phyloP scores from a whole-genome alignment of 2,797 vertebrate genomes.

The Ceryle rudis region DNA sequence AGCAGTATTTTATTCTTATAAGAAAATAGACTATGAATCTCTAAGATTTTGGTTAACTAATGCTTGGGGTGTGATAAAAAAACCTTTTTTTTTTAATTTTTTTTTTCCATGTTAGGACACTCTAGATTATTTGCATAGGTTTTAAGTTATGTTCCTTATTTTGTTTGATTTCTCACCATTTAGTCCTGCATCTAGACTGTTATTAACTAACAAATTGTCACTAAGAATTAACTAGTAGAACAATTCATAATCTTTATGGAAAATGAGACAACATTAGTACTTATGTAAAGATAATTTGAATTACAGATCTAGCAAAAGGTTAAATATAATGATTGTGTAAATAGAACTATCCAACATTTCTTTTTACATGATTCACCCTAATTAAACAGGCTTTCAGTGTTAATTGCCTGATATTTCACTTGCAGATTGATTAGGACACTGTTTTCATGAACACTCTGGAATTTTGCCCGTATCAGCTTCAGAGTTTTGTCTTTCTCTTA shows the following conservation, averaged over 20 bases:
- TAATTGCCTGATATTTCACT: constrained; percentile 36
- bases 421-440: background rate
- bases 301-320: background rate
- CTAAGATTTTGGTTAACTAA: background rate
- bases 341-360: background rate
- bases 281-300: background rate
- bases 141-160: background rate
- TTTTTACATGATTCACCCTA: background rate
- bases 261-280: background rate
- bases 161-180: background rate
- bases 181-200: background rate
- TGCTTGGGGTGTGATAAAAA: background rate
- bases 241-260: background rate
- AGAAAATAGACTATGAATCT: background rate
- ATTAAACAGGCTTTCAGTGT: constrained; percentile 20
- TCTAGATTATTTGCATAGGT: background rate
- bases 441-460: background rate
- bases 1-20: background rate
- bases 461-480: background rate
- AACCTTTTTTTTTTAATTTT: background rate
- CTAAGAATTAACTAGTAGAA: background rate
- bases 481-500: background rate
- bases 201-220: background rate
- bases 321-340: background rate
- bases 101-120: background rate